phyloP scores from a whole-genome alignment of 2,888 invertebrate genomes.

The Antitype chi region DNA sequence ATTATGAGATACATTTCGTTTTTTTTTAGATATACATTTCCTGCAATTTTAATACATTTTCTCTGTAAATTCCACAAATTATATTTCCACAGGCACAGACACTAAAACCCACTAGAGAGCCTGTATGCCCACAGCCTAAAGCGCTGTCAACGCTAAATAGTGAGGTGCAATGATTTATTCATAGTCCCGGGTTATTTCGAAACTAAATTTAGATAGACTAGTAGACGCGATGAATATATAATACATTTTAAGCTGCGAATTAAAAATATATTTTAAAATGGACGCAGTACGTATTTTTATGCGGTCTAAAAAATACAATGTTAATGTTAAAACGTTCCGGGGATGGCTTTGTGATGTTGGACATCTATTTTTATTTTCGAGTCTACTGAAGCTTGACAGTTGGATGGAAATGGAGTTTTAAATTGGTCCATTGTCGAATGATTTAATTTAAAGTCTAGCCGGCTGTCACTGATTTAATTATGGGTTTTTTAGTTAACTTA shows the following conservation, averaged over 20 bases:
- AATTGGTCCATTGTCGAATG: constrained; percentile 33
- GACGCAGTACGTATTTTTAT: constrained; percentile 15
- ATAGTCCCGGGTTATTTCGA: constrained; percentile 58
- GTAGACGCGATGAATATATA: constrained; percentile 59
- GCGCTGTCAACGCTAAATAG: constrained; percentile 67
- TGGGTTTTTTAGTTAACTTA: background rate
- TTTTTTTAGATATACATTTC: background rate
- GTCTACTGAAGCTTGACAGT: constrained; percentile 28
- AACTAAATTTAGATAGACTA: constrained; percentile 61
- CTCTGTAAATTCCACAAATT: background rate
- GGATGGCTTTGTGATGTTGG: constrained; percentile 14
- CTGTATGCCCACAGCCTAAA: constrained; percentile 49
- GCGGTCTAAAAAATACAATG: constrained; percentile 41
- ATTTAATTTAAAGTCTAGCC: constrained; percentile 28
- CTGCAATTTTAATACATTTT: background rate
- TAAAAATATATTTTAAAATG: constrained; percentile 44
- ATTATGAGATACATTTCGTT: background rate
- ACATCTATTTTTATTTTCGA: constrained; percentile 45
- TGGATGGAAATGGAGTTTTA: constrained; percentile 26
- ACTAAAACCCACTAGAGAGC: background rate
- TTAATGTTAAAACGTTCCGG: constrained; percentile 19
- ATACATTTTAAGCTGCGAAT: constrained; percentile 50
- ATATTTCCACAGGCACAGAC: background rate
- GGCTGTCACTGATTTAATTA: constrained; percentile 15
- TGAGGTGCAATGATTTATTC: constrained; percentile 70